Base-by-base conservation (phyloP, 2,888 invertebrate species). In the Disparrhopalites patrizii region DNA sequence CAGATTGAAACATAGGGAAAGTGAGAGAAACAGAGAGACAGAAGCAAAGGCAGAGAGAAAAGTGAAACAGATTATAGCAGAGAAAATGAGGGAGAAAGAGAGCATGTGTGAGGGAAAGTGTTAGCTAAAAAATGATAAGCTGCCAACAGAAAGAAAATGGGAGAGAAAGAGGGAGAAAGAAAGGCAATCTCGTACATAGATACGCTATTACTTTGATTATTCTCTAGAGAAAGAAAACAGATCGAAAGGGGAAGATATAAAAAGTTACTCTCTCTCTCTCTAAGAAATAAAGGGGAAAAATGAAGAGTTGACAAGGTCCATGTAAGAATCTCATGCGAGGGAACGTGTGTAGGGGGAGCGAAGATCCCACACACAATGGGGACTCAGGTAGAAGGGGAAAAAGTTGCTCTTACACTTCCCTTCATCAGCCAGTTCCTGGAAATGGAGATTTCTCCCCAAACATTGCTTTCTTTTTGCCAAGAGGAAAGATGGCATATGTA, bases 181-280 rank as follows among this genome's bases (percentile, higher is more conserved):
- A 51, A 23, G 51, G 25, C 4, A 51, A n/a, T 20, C 51, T 20
- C 18, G 15, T 7, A 51, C 51, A 51, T n/a, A 23, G 51, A 51
- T n/a, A 51, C 18, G 51, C 51, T 51, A 51, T 51, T 51, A 51
- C 51, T 51, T 51, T 51, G 51, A 51, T 51, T 51, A 51, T 51
- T 51, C 51, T 51, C 51, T 51, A 5, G 51, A 20, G 30, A 60
- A 58, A 54, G 25, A 60, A 18, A 61, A 10, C 36, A 36, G 36
- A 36, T n/a, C n/a, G n/a, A n/a, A n/a, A n/a, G n/a, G n/a, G 15
- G 36, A 36, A 36, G 15, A 36, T 36, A 36, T 36, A 36, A 36
- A 36, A 15, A 36, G 36, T 7, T n/a, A n/a, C n/a, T n/a, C n/a
- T n/a, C n/a, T n/a, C n/a, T n/a, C n/a, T n/a, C n/a, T n/a, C 36